A percentile compares a stretch with the other conserved stretches of the same genome.
phyloP scores from a whole-genome alignment of 2,113 vertebrate species.

The Vanacampus margaritifer region DNA sequence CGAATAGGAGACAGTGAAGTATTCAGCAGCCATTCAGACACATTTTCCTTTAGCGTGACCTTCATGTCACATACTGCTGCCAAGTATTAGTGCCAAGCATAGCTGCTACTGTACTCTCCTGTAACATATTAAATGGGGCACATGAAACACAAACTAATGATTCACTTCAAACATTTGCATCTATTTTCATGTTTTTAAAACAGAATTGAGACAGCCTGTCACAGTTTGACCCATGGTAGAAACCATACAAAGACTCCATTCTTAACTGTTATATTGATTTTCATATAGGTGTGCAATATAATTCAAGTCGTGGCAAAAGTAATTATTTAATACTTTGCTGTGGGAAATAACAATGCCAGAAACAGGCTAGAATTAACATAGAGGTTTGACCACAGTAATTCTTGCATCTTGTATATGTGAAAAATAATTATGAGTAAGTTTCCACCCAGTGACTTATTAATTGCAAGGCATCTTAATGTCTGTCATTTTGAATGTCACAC shows the following conservation, averaged over 20 bases:
- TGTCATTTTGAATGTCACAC: no score
- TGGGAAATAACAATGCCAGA: not conserved
- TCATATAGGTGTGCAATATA: not conserved
- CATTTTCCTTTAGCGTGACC: conserved; percentile 15
- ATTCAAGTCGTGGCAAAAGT: not conserved
- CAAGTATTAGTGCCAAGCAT: conserved; percentile 1
- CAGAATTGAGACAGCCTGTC: not conserved
- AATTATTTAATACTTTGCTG: not conserved
- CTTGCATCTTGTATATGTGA: not conserved
- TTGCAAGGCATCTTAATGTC: no score
- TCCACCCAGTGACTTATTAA: no score
- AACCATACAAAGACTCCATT: conserved; percentile 4
- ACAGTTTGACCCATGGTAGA: not conserved
- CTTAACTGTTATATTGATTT: not conserved
- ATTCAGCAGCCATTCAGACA: conserved; percentile 29
- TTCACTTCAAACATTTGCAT: not conserved
- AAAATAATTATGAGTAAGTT: not conserved
- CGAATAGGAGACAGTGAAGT: conserved; percentile 19
- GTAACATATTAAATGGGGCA: not conserved
- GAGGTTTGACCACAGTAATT: not conserved
- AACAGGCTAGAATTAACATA: no score
- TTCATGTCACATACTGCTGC: conserved; percentile 14
- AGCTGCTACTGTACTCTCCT: conserved; percentile 14
- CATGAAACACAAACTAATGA: not conserved
- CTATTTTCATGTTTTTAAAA: not conserved